Evolutionary conservation across 2,888 invertebrate genomes (phyloP).

Genomic region (Agrochola lychnidis): DNA sequence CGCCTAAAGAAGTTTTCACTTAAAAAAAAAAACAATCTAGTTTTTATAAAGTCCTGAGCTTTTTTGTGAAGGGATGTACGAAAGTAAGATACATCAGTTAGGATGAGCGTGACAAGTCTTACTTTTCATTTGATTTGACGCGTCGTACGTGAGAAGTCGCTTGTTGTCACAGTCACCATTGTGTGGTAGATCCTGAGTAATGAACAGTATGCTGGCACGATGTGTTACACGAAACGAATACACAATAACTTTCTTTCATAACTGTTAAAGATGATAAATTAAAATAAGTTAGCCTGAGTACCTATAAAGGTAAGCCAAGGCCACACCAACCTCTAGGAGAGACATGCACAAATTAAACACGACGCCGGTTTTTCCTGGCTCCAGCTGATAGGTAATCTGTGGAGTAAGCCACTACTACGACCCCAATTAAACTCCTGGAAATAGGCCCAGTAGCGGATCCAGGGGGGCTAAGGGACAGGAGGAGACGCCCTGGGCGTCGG

Average conservation of each 20-base stretch:
- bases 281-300: background rate
- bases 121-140: constrained; percentile 39
- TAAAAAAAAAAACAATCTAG: background rate
- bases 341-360: background rate
- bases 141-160: constrained; percentile 21
- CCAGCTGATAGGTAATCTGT: too few species aligned
- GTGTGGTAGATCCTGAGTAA: constrained; percentile 41
- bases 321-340: background rate
- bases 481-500: too few species aligned
- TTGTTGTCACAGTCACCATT: constrained; percentile 11
- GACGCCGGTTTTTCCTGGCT: background rate
- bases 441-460: background rate
- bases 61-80: background rate
- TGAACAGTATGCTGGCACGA: constrained; percentile 22
- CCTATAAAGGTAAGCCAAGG: background rate
- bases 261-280: constrained; percentile 21
- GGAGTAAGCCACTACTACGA: too few species aligned
- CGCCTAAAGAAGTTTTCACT: too few species aligned
- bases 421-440: background rate
- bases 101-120: constrained; percentile 36
- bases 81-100: constrained; percentile 32
- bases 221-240: constrained; percentile 30
- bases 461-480: too few species aligned
- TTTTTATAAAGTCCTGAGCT: background rate
- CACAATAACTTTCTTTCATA: background rate